These are phyloP conservation scores for Macropis europaea DNA, from an alignment of 2,888 invertebrate species.

Conservation along the genomic window DNA sequence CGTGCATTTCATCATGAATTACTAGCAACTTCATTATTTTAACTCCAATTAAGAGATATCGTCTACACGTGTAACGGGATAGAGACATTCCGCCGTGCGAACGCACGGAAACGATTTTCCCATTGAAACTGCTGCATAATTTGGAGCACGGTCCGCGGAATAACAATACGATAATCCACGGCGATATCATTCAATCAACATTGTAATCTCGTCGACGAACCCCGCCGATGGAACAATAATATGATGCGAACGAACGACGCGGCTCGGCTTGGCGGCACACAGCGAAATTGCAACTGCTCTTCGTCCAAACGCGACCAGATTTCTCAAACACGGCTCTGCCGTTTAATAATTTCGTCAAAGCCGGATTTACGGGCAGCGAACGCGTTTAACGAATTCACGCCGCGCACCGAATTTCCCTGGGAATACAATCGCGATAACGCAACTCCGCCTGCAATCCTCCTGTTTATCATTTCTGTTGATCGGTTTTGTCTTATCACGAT, in stretches of 20 bases:
- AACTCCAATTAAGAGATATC: too few species aligned
- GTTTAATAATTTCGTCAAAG: neutral
- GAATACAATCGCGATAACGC: neutral
- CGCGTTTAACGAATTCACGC: neutral
- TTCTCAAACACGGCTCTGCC: neutral
- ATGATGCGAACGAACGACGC: neutral
- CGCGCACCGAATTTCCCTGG: constrained; percentile 5
- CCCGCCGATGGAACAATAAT: neutral
- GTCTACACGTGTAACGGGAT: neutral
- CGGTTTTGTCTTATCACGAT: too few species aligned
- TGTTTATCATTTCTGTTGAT: too few species aligned
- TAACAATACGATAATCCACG: neutral
- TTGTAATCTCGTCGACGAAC: neutral
- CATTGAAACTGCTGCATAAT: neutral
- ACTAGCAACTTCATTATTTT: too few species aligned
- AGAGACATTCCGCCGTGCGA: neutral
- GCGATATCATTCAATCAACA: neutral
- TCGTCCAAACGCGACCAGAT: neutral
- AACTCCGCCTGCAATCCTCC: neutral
- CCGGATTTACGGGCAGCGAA: neutral
- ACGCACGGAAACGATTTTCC: neutral
- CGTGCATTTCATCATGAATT: too few species aligned
- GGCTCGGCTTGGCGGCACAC: too few species aligned
- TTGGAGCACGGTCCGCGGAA: neutral
- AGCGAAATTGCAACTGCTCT: neutral